Base-by-base conservation (phyloP, 1,140 invertebrate genomes). In the Drosophila micromelanica region DNA sequence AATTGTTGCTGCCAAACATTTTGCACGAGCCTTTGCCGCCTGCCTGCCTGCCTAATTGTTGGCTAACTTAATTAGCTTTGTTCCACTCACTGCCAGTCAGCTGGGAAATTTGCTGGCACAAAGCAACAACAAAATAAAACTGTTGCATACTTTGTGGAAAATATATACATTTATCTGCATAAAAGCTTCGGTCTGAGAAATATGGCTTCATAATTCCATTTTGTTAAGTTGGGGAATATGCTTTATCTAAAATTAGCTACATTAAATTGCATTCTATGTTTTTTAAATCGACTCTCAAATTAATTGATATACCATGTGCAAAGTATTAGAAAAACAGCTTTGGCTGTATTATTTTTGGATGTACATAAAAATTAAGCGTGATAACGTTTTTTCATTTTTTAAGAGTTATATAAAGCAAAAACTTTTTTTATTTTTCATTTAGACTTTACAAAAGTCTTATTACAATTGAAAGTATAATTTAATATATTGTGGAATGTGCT, bases 1-100 rank as follows among this genome's bases (percentile, higher is more conserved):
- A 37, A 7, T 52, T 32, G 27, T 20, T 42, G 13, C 30, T 49
- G 72, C 4, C 69, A 46, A 20, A 30, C 55, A 20, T 49, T 45
- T 67, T 35, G 38, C 70, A 56, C 37, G 32, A 40, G 80, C 37
- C 43, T 45, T 64, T 38, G 32, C 68, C 60, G 27, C 23, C 5
- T 27, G 56, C 55, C 68, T 60, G 27, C 27, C 5, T 27, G 56
- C 55, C 43, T 85, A 64, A 84, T 84, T 86, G 81, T 86, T 81
- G 60, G 57, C 80, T 87, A 86, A 86, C 71, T 81, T 78, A 87
- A 87, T 86, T 87, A 86, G 74, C 78, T 72, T 75, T 42, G 59
- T 35, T 43, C 40, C 32, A 37, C 43, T 56, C 27, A 11, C 37
- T 43, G 48, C 13, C 49, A 56, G 45, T 54, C 64, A 59, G n/a